A percentile compares a stretch with the other conserved stretches of the same genome.
Evolutionary conservation across 2,113 vertebrate species (phyloP).

Genomic region (Urocolius indicus): DNA sequence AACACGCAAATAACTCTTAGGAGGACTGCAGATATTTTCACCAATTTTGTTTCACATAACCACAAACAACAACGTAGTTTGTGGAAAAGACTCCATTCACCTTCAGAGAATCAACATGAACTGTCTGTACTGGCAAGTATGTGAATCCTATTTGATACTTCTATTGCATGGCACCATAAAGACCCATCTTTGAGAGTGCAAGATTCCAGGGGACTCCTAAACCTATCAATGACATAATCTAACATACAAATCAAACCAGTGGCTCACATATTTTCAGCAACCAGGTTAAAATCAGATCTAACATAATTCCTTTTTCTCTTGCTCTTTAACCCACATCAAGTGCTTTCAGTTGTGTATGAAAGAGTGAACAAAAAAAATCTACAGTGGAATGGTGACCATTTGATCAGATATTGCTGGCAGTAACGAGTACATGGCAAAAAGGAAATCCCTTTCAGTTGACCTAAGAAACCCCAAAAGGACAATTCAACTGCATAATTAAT

Average conservation of each 20-base stretch:
- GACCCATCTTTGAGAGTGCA: neutral
- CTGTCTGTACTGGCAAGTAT: neutral
- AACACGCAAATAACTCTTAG: neutral
- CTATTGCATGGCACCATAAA: neutral
- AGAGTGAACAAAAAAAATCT: neutral
- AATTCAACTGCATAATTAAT: neutral
- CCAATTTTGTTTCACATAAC: neutral
- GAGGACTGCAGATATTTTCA: neutral
- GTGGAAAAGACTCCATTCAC: neutral
- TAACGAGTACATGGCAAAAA: neutral
- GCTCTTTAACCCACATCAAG: neutral
- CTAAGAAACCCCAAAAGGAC: neutral
- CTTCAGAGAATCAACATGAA: neutral
- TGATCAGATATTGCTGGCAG: neutral
- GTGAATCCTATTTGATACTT: accelerated
- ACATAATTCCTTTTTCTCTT: neutral
- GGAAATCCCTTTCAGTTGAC: neutral
- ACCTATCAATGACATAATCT: neutral
- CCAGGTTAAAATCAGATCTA: neutral
- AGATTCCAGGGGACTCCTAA: neutral
- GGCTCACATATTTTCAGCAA: neutral
- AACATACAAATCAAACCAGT: too few relatives aligned
- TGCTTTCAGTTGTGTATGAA: neutral
- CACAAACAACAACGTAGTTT: neutral
- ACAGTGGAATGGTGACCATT: neutral